phyloP scores from a whole-genome alignment of 2,888 invertebrate species.

The Tipula confusa region DNA sequence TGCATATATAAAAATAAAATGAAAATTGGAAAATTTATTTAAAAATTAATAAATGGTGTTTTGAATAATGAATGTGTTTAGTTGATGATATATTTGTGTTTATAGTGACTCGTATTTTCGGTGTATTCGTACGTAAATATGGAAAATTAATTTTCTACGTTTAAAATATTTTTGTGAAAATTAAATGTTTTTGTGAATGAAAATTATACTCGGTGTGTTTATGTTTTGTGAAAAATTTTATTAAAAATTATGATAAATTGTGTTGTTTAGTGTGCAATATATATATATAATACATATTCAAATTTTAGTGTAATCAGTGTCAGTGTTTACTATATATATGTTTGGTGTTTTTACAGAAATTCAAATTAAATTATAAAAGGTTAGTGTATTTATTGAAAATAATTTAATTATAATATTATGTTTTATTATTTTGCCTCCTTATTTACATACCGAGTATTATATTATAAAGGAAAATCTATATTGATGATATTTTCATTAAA shows the following conservation, averaged over 20 bases:
- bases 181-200: neutral
- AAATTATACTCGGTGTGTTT: neutral
- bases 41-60: neutral
- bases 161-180: neutral
- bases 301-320: neutral
- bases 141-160: neutral
- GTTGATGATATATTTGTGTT: neutral
- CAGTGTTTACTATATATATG: neutral
- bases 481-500: constrained; percentile 3
- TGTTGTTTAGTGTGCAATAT: neutral
- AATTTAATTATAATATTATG: neutral
- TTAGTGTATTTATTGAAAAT: neutral
- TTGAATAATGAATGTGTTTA: neutral
- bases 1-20: neutral
- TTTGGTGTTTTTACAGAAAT: neutral
- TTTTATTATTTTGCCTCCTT: neutral
- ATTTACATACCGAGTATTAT: neutral
- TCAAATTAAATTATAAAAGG: neutral
- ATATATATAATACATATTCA: neutral
- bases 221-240: neutral
- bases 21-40: neutral
- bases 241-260: neutral
- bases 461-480: neutral
- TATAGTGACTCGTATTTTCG: neutral
- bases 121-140: neutral